Conservation (phyloP, 2,113 vertebrate genomes). For the Leptobrachium ailaonicum region DNA sequence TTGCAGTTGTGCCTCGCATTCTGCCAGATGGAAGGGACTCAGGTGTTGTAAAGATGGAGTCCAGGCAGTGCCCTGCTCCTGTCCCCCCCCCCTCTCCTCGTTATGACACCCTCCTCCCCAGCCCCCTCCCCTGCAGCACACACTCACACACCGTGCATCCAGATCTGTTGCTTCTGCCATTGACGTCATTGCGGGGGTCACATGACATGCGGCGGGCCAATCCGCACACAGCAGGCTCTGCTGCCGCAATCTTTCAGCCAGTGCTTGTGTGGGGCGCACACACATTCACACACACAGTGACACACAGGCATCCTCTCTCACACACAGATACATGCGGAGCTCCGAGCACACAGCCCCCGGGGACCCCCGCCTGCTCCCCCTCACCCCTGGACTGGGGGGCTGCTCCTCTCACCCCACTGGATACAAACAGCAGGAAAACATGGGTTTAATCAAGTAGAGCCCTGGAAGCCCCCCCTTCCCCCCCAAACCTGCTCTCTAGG, state of each 20-base stretch:
- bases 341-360: not conserved
- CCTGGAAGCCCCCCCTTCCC: not conserved
- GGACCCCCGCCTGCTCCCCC: not conserved
- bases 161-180: constrained; percentile 75
- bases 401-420: not conserved
- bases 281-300: not conserved
- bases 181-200: constrained; percentile 77
- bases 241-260: constrained; percentile 55
- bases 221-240: constrained; percentile 54
- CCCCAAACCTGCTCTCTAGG: not conserved
- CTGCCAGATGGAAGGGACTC: not conserved
- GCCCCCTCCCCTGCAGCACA: constrained; percentile 47
- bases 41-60: constrained; percentile 47
- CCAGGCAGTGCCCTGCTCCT: constrained; percentile 22
- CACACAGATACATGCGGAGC: constrained; percentile 32
- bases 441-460: constrained; percentile 32
- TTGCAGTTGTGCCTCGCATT: too few relatives aligned
- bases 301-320: not conserved
- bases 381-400: not conserved
- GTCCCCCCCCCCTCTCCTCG: constrained; percentile 31
- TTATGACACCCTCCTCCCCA: constrained; percentile 29
- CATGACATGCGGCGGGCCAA: constrained; percentile 70
- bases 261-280: constrained; percentile 57
- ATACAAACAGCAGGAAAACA: not conserved
- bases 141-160: constrained; percentile 34